Percentiles rank a stretch among this genome's conserved stretches.
Conservation (phyloP, 2,888 invertebrate genomes). For the Lycaena phlaeas region DNA sequence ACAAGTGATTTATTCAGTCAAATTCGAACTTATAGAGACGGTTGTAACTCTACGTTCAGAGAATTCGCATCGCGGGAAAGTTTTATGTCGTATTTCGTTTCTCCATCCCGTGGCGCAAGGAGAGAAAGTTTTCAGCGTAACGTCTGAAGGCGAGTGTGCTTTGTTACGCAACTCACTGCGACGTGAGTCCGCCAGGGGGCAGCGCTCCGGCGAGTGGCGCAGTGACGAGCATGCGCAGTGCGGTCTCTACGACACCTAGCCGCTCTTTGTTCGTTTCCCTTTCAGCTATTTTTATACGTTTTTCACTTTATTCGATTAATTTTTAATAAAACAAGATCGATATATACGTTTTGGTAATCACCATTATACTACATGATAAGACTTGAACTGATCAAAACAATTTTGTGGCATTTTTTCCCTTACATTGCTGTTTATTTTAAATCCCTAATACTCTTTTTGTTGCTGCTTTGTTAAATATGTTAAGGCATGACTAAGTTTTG, state of each 20-base stretch:
- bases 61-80: constrained; percentile 55
- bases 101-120: constrained; percentile 44
- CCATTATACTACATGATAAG: no score
- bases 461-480: neutral
- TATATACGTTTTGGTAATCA: neutral
- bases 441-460: constrained; percentile 12
- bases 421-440: no score
- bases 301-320: constrained; percentile 9
- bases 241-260: constrained; percentile 20
- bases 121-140: constrained; percentile 61
- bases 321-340: constrained; percentile 9
- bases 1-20: constrained; percentile 6
- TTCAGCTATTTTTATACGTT: constrained; percentile 18
- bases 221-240: constrained; percentile 69
- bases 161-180: constrained; percentile 71
- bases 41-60: constrained; percentile 11
- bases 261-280: constrained; percentile 20
- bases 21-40: constrained; percentile 2
- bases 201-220: constrained; percentile 64
- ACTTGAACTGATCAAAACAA: no score
- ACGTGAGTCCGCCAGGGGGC: constrained; percentile 65
- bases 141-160: constrained; percentile 61
- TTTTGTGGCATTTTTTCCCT: no score
- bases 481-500: constrained; percentile 3
- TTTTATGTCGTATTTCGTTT: constrained; percentile 54